Evolutionary conservation across 2,797 vertebrate species (phyloP), one percentile per base, ranked within the genome.

Genomic region (Loriculus beryllinus): DNA sequence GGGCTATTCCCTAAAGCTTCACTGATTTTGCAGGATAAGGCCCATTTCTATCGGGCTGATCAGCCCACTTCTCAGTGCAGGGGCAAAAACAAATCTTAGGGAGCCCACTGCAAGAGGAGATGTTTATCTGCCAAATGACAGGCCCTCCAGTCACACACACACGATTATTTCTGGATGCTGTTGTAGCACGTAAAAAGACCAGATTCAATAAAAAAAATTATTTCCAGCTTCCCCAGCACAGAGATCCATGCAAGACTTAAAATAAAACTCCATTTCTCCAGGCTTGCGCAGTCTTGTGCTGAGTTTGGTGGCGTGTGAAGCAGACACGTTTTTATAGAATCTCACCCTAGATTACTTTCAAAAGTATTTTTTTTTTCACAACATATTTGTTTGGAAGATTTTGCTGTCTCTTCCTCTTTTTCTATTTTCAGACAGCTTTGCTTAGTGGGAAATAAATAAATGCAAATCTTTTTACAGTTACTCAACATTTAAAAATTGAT

Each of bases 261-360:
- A 97, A 97, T 97, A 97, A 97, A 97, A 96, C 95, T 95, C 15
- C 86, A 93, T 96, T 97, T 97, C 97, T 95, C 91, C 92, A 97
- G 96, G 96, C 96, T 96, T 97, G 96, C 90, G 88, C 78, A 95
- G 97, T 92, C 94, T 96, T 97, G 97, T 97, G 97, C 96, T 80
- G 94, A 85, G 93, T 93, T 96, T 14, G 26, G 93, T 96, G 93
- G 96, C 31, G 33, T 96, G 96, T 69, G 33, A 97, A 97, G 96
- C 93, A 97, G 95, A 97, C 95, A 95, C 69, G 48, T 93, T 95
- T 96, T 97, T 97, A 96, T 90, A 96, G 95, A 97, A 96, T 97
- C 94, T 96, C 93, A 95, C 90, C 93, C 96, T 95, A 96, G 95
- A 97, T 97, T 97, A 95, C 95, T 97, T 97, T 97, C 96, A 97